Percentiles rank a stretch among this genome's conserved stretches.
phyloP scores from a whole-genome alignment of 2,888 invertebrate genomes.

The Pseudococcus jackbeardsleyi region DNA sequence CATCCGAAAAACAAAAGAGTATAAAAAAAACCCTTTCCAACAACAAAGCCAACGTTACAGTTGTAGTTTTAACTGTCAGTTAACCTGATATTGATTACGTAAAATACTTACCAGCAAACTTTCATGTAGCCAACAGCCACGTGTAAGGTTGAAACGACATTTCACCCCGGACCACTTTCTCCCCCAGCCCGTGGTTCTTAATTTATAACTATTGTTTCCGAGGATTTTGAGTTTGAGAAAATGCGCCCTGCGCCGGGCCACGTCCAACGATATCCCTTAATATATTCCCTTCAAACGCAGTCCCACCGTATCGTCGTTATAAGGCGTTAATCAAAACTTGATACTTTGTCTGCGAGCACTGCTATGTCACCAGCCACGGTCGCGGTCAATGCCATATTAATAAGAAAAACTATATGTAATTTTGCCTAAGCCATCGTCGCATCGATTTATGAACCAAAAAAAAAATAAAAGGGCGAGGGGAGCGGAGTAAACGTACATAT shows the following conservation, averaged over 20 bases:
- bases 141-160: constrained; percentile 46
- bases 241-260: not conserved
- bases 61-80: constrained; percentile 49
- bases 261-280: constrained; percentile 5
- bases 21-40: not conserved
- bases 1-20: constrained; percentile 10
- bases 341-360: not conserved
- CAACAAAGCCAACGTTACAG: constrained; percentile 34
- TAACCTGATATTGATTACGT: constrained; percentile 57
- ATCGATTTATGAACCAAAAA: not conserved
- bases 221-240: constrained; percentile 43
- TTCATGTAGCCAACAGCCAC: constrained; percentile 47
- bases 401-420: not conserved
- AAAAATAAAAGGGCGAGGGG: not conserved
- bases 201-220: constrained; percentile 54
- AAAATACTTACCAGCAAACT: constrained; percentile 35
- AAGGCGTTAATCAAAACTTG: constrained; percentile 24
- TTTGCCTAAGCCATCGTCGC: not conserved
- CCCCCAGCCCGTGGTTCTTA: not conserved
- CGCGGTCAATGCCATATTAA: constrained; percentile 8
- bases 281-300: constrained; percentile 50
- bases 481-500: not conserved
- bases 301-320: not conserved
- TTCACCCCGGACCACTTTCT: constrained; percentile 34
- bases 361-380: not conserved